Conservation (phyloP, 2,797 vertebrate genomes). For the Sebastes melanostomus region DNA sequence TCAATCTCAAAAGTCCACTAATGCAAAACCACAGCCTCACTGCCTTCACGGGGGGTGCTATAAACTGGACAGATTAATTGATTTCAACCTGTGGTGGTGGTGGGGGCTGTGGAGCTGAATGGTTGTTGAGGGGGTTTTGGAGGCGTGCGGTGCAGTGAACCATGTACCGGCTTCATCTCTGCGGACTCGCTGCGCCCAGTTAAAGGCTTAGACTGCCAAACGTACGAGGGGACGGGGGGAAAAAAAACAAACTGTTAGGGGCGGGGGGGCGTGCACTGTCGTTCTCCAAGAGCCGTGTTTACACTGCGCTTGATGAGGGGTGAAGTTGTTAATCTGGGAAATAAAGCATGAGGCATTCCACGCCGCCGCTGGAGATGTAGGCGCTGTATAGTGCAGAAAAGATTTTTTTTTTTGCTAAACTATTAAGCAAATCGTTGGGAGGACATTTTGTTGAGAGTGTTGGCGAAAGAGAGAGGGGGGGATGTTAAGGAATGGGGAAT, state of each 20-base stretch:
- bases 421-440: conserved; percentile 36
- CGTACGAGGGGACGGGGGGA: conserved; percentile 14
- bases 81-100: conserved; percentile 31
- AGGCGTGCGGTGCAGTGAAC: conserved; percentile 38
- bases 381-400: neutral
- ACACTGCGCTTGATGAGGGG: conserved; percentile 79
- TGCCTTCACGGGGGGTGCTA: conserved; percentile 30
- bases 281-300: conserved; percentile 73
- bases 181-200: conserved; percentile 38
- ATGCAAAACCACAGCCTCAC: conserved; percentile 2
- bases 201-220: conserved; percentile 48
- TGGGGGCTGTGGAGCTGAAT: conserved; percentile 29
- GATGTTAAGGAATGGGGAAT: conserved; percentile 46
- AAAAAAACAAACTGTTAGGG: conserved; percentile 39
- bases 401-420: conserved; percentile 1
- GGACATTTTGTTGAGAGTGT: conserved; percentile 23
- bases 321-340: conserved; percentile 79
- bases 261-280: neutral
- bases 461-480: neutral
- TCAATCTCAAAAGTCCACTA: neutral
- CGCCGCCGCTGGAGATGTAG: conserved; percentile 61
- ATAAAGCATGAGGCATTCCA: conserved; percentile 76
- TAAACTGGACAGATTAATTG: conserved; percentile 48
- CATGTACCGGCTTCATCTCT: conserved; percentile 46
- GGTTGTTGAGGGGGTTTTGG: conserved; percentile 39